Evolutionary conservation across 2,797 vertebrate species (phyloP).

Genomic region (Champsocephalus gunnari): DNA sequence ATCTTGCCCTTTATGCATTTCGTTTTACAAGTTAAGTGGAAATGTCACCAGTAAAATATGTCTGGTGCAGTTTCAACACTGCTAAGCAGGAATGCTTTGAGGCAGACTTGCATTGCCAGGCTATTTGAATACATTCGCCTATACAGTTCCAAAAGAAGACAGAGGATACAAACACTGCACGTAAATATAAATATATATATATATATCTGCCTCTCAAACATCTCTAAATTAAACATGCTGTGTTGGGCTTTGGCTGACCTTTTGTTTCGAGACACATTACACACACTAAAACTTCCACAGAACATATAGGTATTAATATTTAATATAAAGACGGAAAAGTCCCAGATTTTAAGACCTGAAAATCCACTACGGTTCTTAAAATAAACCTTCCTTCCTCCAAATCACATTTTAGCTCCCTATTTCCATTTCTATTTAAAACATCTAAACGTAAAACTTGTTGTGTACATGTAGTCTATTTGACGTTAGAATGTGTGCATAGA

Average conservation of each 20-base stretch:
- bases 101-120: neutral
- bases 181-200: constrained; percentile 6
- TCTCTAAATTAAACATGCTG: neutral
- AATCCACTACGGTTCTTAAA: constrained; percentile 3
- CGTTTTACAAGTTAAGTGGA: neutral
- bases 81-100: no score
- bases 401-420: neutral
- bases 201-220: constrained; percentile 18
- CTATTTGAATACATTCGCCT: neutral
- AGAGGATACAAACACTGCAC: neutral
- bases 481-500: neutral
- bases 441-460: neutral
- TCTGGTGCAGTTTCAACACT: no score
- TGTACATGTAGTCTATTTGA: neutral
- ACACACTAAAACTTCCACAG: constrained; percentile 36
- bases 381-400: neutral
- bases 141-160: neutral
- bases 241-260: constrained; percentile 42
- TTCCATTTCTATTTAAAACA: constrained; percentile 18
- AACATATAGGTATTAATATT: constrained; percentile 49
- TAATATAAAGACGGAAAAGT: constrained; percentile 29
- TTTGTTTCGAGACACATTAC: constrained; percentile 29
- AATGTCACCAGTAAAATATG: no score
- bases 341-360: constrained; percentile 13
- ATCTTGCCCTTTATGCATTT: neutral